Conservation (phyloP, 2,797 vertebrate species). For the Graptemys geographica region DNA sequence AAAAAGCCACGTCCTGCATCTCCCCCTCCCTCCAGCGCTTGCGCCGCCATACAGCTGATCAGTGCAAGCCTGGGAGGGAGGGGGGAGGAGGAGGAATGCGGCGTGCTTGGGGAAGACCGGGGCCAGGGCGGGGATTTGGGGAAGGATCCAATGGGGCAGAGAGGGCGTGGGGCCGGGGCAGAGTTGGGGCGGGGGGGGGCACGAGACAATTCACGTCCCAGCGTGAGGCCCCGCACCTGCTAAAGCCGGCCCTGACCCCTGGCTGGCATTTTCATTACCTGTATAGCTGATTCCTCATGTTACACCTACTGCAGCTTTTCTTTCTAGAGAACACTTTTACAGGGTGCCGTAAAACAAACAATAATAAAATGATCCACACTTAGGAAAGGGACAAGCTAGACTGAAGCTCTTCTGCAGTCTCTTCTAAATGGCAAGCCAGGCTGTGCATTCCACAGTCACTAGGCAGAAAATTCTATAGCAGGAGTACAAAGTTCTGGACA, state of each 20-base stretch:
- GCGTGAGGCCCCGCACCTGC: too few relatives aligned
- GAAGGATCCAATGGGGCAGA: too few relatives aligned
- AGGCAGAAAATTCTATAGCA: neutral
- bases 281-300: neutral
- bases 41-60: too few relatives aligned
- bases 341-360: conserved; percentile 19
- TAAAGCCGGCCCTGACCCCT: neutral
- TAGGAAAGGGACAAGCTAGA: neutral
- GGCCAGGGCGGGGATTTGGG: too few relatives aligned
- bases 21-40: too few relatives aligned
- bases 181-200: too few relatives aligned
- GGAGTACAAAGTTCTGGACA: neutral
- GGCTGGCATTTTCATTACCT: conserved; percentile 3
- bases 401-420: neutral
- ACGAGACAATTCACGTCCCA: too few relatives aligned
- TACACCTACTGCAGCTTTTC: conserved; percentile 25
- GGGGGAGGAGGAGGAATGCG: too few relatives aligned
- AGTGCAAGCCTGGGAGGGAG: too few relatives aligned
- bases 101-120: too few relatives aligned
- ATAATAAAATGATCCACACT: neutral
- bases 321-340: conserved; percentile 1
- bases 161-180: too few relatives aligned
- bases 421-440: neutral
- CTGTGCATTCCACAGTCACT: neutral
- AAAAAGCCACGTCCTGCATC: too few relatives aligned